Percentiles rank a stretch among this genome's conserved stretches.
These are phyloP conservation scores for Meleagris gallopavo DNA, from an alignment of 2,113 vertebrate species.

Conservation along the genomic window DNA sequence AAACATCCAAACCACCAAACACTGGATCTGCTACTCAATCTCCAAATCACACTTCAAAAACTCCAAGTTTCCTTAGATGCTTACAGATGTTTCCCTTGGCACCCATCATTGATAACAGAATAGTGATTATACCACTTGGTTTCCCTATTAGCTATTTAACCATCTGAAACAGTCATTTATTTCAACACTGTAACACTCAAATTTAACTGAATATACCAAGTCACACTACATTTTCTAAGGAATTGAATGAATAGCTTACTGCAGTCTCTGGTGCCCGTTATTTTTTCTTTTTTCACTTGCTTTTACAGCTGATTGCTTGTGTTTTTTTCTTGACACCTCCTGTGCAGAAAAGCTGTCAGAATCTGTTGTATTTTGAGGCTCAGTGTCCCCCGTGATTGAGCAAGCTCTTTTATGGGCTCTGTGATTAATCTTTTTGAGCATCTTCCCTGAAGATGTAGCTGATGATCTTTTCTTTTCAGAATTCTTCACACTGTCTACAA, in stretches of 20 bases:
- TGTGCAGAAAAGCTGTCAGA: background rate
- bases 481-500: background rate
- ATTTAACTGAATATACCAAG: background rate
- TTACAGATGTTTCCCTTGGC: background rate
- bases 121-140: background rate
- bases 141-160: background rate
- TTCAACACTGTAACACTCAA: background rate
- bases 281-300: background rate
- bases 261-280: rapidly evolving
- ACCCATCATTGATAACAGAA: background rate
- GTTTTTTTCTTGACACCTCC: rapidly evolving
- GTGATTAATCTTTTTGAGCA: background rate
- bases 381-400: background rate
- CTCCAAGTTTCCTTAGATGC: background rate
- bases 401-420: background rate
- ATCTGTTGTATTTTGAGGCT: background rate
- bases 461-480: background rate
- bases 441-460: background rate
- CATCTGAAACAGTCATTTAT: background rate
- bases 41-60: background rate
- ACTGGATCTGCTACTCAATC: background rate
- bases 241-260: slow-evolving; percentile 43
- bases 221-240: background rate
- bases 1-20: background rate
- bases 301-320: background rate